Percentiles rank a stretch among this genome's conserved stretches.
Conservation (phyloP, 2,113 vertebrate species). For the Choloepus hoffmanni region DNA sequence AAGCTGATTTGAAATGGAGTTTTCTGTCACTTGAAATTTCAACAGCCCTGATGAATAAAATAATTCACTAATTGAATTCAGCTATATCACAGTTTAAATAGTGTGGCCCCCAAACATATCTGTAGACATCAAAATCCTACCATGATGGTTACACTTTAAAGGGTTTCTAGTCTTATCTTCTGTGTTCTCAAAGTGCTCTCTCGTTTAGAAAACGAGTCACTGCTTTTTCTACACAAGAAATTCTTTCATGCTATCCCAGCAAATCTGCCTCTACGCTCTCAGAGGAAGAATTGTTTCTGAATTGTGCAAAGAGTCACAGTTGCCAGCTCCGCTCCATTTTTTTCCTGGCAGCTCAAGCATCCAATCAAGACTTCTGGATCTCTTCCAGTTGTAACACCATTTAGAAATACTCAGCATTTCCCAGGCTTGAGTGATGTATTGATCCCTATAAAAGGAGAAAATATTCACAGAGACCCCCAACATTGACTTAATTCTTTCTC, state of each 20-base stretch:
- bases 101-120: not conserved
- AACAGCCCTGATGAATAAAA: not conserved
- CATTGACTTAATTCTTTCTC: slow-evolving; percentile 49
- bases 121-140: not conserved
- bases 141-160: not conserved
- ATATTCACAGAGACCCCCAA: not conserved
- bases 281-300: slow-evolving; percentile 44
- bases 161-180: not conserved
- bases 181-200: not conserved
- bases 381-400: slow-evolving; percentile 66
- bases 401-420: slow-evolving; percentile 61
- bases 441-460: slow-evolving; percentile 43
- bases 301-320: slow-evolving; percentile 3
- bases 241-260: slow-evolving; percentile 61
- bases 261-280: slow-evolving; percentile 34
- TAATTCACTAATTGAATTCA: not conserved
- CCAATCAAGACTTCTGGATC: slow-evolving; percentile 66
- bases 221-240: slow-evolving; percentile 57
- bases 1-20: not conserved
- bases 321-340: slow-evolving; percentile 53
- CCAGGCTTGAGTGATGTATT: slow-evolving; percentile 41
- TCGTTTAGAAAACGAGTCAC: not conserved
- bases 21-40: not conserved
- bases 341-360: slow-evolving; percentile 56
- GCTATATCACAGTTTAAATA: not conserved